A percentile compares a stretch with the other conserved stretches of the same genome.
phyloP scores from a whole-genome alignment of 2,113 vertebrate genomes.

The Fregetta grallaria region DNA sequence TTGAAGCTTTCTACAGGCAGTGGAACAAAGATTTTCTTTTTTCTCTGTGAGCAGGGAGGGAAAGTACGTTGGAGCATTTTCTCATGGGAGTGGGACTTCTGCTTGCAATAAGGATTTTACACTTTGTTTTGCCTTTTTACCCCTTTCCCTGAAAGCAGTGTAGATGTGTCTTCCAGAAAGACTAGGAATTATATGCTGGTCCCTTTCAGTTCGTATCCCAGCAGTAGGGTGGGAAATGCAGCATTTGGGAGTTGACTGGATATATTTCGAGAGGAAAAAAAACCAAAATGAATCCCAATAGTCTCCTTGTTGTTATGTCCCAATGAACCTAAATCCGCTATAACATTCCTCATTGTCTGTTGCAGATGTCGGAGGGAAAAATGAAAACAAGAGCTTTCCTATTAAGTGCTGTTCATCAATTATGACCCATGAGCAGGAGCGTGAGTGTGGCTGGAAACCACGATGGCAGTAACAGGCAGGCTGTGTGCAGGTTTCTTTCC shows the following conservation, averaged over 20 bases:
- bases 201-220: neutral
- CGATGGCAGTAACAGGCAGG: neutral
- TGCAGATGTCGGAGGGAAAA: neutral
- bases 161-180: neutral
- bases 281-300: neutral
- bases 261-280: neutral
- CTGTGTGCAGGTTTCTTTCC: accelerated
- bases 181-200: neutral
- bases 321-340: neutral
- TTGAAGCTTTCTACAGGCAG: constrained; percentile 31
- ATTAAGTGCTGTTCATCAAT: neutral
- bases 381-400: neutral
- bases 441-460: neutral
- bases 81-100: constrained; percentile 46
- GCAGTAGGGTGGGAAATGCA: constrained; percentile 26
- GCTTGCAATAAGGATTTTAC: constrained; percentile 37
- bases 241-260: neutral
- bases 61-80: neutral
- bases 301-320: neutral
- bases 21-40: constrained; percentile 56
- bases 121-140: constrained; percentile 19
- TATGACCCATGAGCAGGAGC: neutral
- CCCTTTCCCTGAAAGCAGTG: neutral
- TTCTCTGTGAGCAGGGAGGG: constrained; percentile 44
- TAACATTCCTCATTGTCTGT: neutral